Evolutionary conservation across 2,113 vertebrate genomes (phyloP).

Genomic region (Hyperoodon ampullatus): DNA sequence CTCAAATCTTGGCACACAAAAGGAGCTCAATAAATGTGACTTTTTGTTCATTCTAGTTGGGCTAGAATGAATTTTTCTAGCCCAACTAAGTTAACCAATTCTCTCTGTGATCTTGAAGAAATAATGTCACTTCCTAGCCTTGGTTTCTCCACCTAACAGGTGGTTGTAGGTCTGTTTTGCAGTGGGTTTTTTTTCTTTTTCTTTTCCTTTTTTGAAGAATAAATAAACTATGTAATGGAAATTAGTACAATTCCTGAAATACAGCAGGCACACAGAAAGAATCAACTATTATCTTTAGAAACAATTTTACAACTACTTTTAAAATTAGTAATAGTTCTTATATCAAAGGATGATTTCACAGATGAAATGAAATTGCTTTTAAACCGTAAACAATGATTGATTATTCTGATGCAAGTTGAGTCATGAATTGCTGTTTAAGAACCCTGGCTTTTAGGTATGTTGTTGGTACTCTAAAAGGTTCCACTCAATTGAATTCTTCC

Average conservation of each 20-base stretch:
- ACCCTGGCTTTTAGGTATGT: not conserved
- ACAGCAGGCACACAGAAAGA: not conserved
- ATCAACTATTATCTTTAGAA: not conserved
- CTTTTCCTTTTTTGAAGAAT: not conserved
- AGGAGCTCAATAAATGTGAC: not conserved
- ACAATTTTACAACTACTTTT: not conserved
- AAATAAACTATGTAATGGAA: not conserved
- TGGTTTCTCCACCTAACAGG: not conserved
- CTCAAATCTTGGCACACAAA: not conserved
- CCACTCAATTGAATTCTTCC: not conserved
- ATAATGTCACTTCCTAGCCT: not conserved
- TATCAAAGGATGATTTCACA: not conserved
- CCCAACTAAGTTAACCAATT: not conserved
- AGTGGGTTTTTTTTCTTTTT: rapidly evolving
- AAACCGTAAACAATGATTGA: not conserved
- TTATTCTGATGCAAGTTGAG: not conserved
- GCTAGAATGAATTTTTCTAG: not conserved
- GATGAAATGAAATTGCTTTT: not conserved
- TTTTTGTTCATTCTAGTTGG: not conserved
- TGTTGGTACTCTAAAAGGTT: not conserved
- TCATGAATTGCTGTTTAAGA: not conserved
- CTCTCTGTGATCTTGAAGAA: not conserved
- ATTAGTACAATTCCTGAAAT: not conserved
- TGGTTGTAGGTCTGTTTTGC: not conserved
- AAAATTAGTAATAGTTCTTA: not conserved